Evolutionary conservation across 1,140 invertebrate genomes (phyloP).

Genomic region (Leptopilina boulardi): DNA sequence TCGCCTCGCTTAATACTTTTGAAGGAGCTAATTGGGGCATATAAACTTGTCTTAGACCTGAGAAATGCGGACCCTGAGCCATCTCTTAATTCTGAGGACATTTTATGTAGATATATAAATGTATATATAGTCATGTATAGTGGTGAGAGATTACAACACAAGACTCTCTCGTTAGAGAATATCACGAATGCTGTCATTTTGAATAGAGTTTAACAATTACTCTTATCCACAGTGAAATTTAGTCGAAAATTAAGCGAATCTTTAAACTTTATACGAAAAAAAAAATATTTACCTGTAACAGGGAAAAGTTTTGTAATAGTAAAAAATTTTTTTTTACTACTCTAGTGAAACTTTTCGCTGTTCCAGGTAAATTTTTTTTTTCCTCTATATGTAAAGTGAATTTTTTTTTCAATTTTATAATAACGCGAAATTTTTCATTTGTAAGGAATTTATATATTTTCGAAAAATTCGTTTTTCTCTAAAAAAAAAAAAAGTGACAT

Average conservation of each 20-base stretch:
- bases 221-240: neutral
- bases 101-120: neutral
- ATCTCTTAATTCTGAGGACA: slow-evolving; percentile 25
- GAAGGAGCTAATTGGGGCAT: slow-evolving; percentile 27
- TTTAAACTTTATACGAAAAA: no score
- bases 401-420: no score
- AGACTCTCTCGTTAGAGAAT: slow-evolving; percentile 4
- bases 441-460: no score
- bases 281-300: no score
- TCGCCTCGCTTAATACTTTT: neutral
- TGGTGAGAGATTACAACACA: slow-evolving; percentile 9
- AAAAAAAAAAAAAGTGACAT: neutral
- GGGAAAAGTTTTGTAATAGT: no score
- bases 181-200: neutral
- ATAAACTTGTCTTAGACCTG: slow-evolving; percentile 24
- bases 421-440: no score
- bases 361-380: no score
- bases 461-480: neutral
- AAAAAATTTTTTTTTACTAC: no score
- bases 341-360: no score
- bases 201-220: neutral
- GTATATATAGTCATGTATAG: neutral
- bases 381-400: no score
- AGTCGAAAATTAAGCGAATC: neutral
- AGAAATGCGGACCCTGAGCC: neutral